Percentiles rank a stretch among this genome's conserved stretches.
These are phyloP conservation scores for Prinia subflava DNA, from an alignment of 2,113 vertebrate genomes.

Conservation along the genomic window DNA sequence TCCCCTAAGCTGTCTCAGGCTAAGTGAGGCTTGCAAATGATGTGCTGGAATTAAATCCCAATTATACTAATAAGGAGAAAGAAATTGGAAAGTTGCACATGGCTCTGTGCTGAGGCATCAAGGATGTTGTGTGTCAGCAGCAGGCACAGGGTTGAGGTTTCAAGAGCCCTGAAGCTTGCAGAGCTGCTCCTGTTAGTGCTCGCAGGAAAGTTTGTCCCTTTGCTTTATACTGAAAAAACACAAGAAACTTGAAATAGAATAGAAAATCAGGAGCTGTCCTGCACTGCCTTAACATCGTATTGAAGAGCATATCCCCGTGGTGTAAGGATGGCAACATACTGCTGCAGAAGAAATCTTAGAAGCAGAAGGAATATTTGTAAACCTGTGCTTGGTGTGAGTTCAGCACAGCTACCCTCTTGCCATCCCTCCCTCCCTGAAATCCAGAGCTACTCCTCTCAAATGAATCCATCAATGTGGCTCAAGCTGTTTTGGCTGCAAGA, in stretches of 20 bases:
- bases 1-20: not conserved
- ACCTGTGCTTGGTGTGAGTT: not conserved
- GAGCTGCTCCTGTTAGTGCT: not conserved
- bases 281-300: not conserved
- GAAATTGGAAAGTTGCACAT: not conserved
- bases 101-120: not conserved
- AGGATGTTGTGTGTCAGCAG: not conserved
- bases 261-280: not conserved
- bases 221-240: not conserved
- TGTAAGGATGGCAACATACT: not conserved
- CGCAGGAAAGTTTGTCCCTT: not conserved
- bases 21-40: not conserved
- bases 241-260: not conserved
- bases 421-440: not conserved
- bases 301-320: not conserved
- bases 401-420: not conserved
- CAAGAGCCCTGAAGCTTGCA: not conserved
- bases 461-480: not conserved
- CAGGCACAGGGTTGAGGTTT: not conserved
- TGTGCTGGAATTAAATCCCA: not conserved
- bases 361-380: not conserved
- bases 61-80: not conserved
- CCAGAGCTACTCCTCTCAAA: not conserved
- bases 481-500: constrained; percentile 42
- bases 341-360: not conserved